Evolutionary conservation across 2,797 vertebrate genomes (phyloP).

Genomic region (Gephyroberyx darwinii): DNA sequence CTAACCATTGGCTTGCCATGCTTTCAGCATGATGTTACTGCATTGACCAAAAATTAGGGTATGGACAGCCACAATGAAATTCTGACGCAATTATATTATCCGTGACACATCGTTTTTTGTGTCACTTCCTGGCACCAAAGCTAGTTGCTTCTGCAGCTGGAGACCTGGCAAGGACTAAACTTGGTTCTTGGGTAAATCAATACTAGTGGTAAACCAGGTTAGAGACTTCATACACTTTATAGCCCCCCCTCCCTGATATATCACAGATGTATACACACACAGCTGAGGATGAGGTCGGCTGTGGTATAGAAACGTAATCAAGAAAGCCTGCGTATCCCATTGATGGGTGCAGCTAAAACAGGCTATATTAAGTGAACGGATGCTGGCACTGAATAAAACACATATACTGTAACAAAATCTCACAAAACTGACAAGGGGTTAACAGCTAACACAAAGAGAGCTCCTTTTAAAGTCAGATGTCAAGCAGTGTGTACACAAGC

Average conservation of each 20-base stretch:
- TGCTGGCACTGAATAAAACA: slow-evolving; percentile 15
- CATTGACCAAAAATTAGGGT: slow-evolving; percentile 66
- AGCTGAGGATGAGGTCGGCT: background rate
- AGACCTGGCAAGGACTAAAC: slow-evolving; percentile 52
- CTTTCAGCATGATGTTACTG: slow-evolving; percentile 66
- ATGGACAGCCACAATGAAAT: slow-evolving; percentile 56
- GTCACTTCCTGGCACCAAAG: slow-evolving; percentile 41
- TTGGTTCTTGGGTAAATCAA: slow-evolving; percentile 52
- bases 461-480: too few relatives aligned
- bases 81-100: slow-evolving; percentile 56
- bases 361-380: slow-evolving; percentile 21
- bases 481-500: too few relatives aligned
- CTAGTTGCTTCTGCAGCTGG: slow-evolving; percentile 65
- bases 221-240: slow-evolving; percentile 37
- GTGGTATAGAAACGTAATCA: slow-evolving; percentile 18
- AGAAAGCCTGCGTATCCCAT: background rate
- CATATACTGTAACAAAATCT: background rate
- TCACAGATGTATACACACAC: slow-evolving; percentile 18
- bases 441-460: too few relatives aligned
- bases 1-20: slow-evolving; percentile 61
- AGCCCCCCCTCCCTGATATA: slow-evolving; percentile 8
- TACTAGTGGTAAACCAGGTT: slow-evolving; percentile 55
- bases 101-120: slow-evolving; percentile 64
- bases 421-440: too few relatives aligned
- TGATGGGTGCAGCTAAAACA: slow-evolving; percentile 19